Percentiles rank a stretch among this genome's conserved stretches.
Conservation (phyloP, 2,113 vertebrate genomes). For the Vulpes lagopus region DNA sequence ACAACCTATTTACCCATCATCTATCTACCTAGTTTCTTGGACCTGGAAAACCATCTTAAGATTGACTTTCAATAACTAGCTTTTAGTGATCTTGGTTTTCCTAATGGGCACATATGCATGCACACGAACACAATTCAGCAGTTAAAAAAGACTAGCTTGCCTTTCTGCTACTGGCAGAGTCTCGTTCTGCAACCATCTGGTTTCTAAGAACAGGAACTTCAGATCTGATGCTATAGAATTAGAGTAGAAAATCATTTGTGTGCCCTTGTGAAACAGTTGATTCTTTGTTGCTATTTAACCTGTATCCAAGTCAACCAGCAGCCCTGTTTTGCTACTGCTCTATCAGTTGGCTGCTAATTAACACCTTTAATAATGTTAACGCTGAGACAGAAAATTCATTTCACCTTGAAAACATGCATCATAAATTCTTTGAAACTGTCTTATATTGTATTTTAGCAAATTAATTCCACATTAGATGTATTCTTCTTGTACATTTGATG, state of each 20-base stretch:
- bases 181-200: constrained; percentile 1
- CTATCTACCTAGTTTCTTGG: not conserved
- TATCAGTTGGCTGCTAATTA: not conserved
- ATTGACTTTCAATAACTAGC: not conserved
- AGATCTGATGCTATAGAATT: not conserved
- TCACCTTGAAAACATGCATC: constrained; percentile 24
- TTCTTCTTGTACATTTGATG: not conserved
- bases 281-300: not conserved
- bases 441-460: not conserved
- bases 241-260: not conserved
- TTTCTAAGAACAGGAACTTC: constrained; percentile 30
- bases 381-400: constrained; percentile 18
- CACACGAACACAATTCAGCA: not conserved
- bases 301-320: not conserved
- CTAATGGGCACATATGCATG: not conserved
- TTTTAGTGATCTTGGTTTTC: not conserved
- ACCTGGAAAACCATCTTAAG: not conserved
- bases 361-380: constrained; percentile 13
- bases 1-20: not conserved
- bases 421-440: not conserved
- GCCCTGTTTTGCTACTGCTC: not conserved
- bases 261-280: not conserved
- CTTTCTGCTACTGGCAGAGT: not conserved
- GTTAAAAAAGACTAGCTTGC: not conserved
- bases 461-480: not conserved